Evolutionary conservation across 2,113 vertebrate genomes (phyloP), one percentile per base, ranked within the genome.

Genomic region (Cyphomyrus discorhynchus): DNA sequence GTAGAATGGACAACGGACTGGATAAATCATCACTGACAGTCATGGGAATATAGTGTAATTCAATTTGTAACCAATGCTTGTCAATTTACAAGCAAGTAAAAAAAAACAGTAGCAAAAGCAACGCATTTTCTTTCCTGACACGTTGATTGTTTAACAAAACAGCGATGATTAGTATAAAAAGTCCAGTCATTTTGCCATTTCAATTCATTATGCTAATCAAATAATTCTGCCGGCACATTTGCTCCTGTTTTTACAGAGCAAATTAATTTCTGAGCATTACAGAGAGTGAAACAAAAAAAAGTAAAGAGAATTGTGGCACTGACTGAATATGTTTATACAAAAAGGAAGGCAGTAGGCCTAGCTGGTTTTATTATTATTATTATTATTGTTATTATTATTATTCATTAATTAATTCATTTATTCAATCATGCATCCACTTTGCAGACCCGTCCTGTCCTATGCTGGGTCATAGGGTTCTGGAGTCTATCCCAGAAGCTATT

Each of bases 201-300:
- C 27, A 56, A 56, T 87, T 87, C 47, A 53, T 87, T 56, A 19
- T 56, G 49, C n/a, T 87, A 87, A 87, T 87, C 27, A 87, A 27
- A 87, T 87, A 35, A 87, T 87, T 21, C 85, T 39, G 15, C 50
- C 21, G 85, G 50, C 15, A 87, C 27, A 39, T 35, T 56, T 87
- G 82, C 42, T 13, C 45, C 77, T 45, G 2, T 45, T 46, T 83
- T 24, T 46, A 84, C 45, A 84, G 42, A 47, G 45, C 45, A n/a
- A 84, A 84, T 84, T 46, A 84, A 45, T 46, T 84, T 47, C 45
- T n/a, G 42, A n/a, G 24, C 45, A 47, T 84, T 84, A 24, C 82
- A 45, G 9, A 21, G 21, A n/a, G 15, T 9, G 56, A 19, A 66
- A 24, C 24, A 31, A 70, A 77, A 85, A 85, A 49, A 46, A 50